phyloP scores from a whole-genome alignment of 2,797 vertebrate species.

The Rachycentron canadum region DNA sequence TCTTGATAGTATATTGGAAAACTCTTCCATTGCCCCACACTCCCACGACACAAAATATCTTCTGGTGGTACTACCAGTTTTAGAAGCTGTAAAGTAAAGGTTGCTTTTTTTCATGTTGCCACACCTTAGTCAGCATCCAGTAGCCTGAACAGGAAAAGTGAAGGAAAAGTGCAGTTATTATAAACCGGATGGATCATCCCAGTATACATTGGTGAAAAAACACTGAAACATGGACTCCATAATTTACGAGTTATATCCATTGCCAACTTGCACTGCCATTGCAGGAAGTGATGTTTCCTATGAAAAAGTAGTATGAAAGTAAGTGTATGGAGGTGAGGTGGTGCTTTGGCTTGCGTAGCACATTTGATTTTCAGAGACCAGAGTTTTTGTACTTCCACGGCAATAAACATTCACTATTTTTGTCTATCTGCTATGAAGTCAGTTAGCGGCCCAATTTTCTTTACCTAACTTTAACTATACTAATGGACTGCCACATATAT shows the following conservation, averaged over 20 bases:
- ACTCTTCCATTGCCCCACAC: not conserved
- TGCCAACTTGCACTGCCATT: not conserved
- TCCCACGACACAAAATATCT: too few relatives aligned
- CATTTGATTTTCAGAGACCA: not conserved
- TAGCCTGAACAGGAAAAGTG: not conserved
- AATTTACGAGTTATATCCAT: not conserved
- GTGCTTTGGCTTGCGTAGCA: not conserved
- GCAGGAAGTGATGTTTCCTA: not conserved
- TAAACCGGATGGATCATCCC: not conserved
- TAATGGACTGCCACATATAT: too few relatives aligned
- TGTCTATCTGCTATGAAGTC: not conserved
- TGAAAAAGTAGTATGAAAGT: not conserved
- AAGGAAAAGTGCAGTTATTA: not conserved
- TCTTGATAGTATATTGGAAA: not conserved
- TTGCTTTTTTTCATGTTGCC: not conserved
- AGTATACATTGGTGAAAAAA: not conserved
- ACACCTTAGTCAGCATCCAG: not conserved
- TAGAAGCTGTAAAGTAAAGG: not conserved
- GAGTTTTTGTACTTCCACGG: not conserved
- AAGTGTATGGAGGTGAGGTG: not conserved
- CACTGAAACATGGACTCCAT: not conserved
- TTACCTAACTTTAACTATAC: not conserved
- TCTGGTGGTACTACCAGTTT: not conserved
- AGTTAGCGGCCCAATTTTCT: not conserved
- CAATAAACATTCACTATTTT: not conserved